Evolutionary conservation across 2,113 vertebrate genomes (phyloP), one percentile per base, ranked within the genome.

Genomic region (Gobio gobio): DNA sequence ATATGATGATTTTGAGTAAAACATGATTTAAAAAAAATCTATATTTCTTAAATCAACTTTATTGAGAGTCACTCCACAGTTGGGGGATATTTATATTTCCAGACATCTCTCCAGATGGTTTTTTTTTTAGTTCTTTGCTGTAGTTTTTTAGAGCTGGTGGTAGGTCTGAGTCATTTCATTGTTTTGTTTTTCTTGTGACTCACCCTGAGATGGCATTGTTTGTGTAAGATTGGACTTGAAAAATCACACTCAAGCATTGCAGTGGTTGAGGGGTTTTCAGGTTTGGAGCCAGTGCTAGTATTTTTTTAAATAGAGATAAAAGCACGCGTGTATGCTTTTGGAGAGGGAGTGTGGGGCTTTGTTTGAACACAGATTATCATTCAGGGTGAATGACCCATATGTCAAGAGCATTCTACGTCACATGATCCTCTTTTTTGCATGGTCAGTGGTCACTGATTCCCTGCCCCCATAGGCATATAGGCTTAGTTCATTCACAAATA

Each of bases 351-450:
- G 24, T 68, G 24, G 36, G 59, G 66, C 82, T 59, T 72, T 83
- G 72, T 88, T 86, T 83, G 56, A 88, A 76, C 63, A 90, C 85
- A 89, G 87, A 89, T 78, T 85, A 85, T 82, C 80, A 86, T 88
- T 87, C 14, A 56, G 86, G 89, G 87, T 83, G 59, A 77, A 36
- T 83, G 87, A 91, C 89, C 88, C 84, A 78, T 61, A 85, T 51
- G 87, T 86, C 87, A 91, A 79, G 26, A 87, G 13, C 22, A 22
- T 84, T 88, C 66, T 63, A 59, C 43, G 79, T 86, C 84, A 87
- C 85, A 86, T 90, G 89, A 92, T 89, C 91, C 47, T 84, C 68
- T 14, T 47, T 72, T 89, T 89, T 87, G 86, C 73, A 83, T 49
- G 13, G 43, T 85, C 82, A 85, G 78, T 49, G 13, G 43, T 85